phyloP scores from a whole-genome alignment of 2,888 invertebrate species.

The Eupsilia transversa region DNA sequence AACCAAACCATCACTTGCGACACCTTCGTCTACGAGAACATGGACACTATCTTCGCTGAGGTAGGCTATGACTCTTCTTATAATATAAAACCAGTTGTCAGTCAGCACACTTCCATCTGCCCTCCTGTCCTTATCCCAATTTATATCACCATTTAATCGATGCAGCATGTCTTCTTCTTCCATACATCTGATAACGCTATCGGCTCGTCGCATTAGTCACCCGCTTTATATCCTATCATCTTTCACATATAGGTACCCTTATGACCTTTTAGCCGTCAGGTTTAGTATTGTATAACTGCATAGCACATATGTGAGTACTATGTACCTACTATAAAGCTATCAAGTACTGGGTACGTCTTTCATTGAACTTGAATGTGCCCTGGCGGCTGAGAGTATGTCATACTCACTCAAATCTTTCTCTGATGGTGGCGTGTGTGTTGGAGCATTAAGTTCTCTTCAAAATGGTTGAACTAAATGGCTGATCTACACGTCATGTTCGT shows the following conservation, averaged over 20 bases:
- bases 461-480: no score
- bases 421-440: no score
- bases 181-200: background rate
- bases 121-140: background rate
- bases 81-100: background rate
- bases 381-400: no score
- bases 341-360: no score
- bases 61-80: constrained; percentile 65
- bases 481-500: no score
- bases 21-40: constrained; percentile 77
- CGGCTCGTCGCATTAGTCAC: background rate
- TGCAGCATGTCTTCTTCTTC: background rate
- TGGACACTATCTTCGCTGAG: constrained; percentile 84
- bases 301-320: no score
- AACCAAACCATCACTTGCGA: constrained; percentile 76
- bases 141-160: no score
- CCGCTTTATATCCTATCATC: background rate
- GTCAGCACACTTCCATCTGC: background rate
- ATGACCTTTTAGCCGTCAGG: background rate
- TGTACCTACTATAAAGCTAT: no score
- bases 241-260: background rate
- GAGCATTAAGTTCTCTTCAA: no score
- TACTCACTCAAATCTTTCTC: no score
- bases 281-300: no score
- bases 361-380: no score